A percentile compares a stretch with the other conserved stretches of the same genome.
phyloP scores from a whole-genome alignment of 2,888 invertebrate species.

The Phyto melanocephala region DNA sequence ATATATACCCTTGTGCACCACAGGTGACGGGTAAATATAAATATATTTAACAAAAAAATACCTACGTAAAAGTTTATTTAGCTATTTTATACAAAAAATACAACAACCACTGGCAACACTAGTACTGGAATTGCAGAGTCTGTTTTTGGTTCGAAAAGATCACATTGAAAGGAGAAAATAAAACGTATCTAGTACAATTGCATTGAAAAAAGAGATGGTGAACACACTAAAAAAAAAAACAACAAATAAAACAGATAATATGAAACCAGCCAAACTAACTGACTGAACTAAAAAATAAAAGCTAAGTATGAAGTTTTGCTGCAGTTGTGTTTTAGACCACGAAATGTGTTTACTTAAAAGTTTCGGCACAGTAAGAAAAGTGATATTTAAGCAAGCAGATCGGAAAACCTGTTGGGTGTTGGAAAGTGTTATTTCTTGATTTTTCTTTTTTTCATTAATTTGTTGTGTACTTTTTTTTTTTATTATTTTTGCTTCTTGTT shows the following conservation, averaged over 20 bases:
- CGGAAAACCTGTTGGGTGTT: constrained; percentile 65
- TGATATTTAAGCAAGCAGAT: constrained; percentile 65
- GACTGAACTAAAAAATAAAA: constrained; percentile 54
- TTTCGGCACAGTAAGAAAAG: constrained; percentile 65
- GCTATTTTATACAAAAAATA: no score
- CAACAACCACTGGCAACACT: no score
- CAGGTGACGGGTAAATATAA: no score
- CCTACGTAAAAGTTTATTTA: no score
- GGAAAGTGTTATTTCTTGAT: constrained; percentile 63
- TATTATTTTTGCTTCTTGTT: constrained; percentile 5
- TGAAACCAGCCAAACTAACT: constrained; percentile 49
- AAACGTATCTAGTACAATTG: constrained; percentile 65
- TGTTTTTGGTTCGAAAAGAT: constrained; percentile 60
- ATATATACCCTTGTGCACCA: no score
- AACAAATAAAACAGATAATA: constrained; percentile 20
- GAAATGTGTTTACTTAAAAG: constrained; percentile 65
- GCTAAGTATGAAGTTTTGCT: constrained; percentile 64
- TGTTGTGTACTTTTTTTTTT: constrained; percentile 3
- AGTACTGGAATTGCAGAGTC: constrained; percentile 1
- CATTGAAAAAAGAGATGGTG: constrained; percentile 62
- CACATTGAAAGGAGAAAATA: constrained; percentile 63
- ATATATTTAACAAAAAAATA: no score
- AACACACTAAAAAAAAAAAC: constrained; percentile 38
- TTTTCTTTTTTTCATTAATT: constrained; percentile 12
- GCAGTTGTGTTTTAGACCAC: constrained; percentile 65